A percentile compares a stretch with the other conserved stretches of the same genome.
phyloP scores from a whole-genome alignment of 2,797 vertebrate species.

The Alfaro cultratus region DNA sequence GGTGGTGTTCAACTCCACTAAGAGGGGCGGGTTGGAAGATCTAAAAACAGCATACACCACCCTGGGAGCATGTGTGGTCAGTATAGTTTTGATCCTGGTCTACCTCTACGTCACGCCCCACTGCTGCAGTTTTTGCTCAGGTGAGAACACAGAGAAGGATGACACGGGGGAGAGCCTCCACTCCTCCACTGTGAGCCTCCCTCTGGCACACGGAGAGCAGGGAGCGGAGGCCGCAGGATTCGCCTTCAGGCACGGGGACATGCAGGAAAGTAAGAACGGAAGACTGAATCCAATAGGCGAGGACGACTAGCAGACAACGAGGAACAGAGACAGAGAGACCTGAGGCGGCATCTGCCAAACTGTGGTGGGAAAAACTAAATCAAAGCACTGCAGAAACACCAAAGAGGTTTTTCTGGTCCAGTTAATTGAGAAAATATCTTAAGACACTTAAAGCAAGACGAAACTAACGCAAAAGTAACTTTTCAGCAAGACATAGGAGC shows the following conservation, averaged over 20 bases:
- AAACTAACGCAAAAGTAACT: too few species aligned
- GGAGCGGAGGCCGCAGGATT: constrained; percentile 54
- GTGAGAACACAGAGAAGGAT: constrained; percentile 74
- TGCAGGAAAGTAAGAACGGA: constrained; percentile 87
- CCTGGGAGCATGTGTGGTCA: constrained; percentile 91
- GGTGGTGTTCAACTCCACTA: constrained; percentile 89
- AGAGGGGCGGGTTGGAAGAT: constrained; percentile 83
- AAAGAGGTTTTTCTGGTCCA: too few species aligned
- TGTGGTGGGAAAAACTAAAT: constrained; percentile 86
- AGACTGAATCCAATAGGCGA: constrained; percentile 87
- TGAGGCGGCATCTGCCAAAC: constrained; percentile 88
- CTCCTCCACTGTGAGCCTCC: constrained; percentile 90
- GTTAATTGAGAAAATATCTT: too few species aligned
- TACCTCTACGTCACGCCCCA: constrained; percentile 97
- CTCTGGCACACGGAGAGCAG: constrained; percentile 81
- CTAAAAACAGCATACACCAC: constrained; percentile 98
- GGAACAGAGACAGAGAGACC: constrained; percentile 81
- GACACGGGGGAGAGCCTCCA: constrained; percentile 87
- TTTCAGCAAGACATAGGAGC: too few species aligned
- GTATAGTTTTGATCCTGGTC: constrained; percentile 91
- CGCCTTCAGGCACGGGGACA: constrained; percentile 78
- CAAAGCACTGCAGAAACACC: constrained; percentile 5
- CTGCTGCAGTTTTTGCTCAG: constrained; percentile 85
- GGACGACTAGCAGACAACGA: constrained; percentile 73
- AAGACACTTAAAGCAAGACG: too few species aligned